Evolutionary conservation across 2,113 vertebrate species (phyloP), one percentile per base, ranked within the genome.

Genomic region (Hystrix brachyura): DNA sequence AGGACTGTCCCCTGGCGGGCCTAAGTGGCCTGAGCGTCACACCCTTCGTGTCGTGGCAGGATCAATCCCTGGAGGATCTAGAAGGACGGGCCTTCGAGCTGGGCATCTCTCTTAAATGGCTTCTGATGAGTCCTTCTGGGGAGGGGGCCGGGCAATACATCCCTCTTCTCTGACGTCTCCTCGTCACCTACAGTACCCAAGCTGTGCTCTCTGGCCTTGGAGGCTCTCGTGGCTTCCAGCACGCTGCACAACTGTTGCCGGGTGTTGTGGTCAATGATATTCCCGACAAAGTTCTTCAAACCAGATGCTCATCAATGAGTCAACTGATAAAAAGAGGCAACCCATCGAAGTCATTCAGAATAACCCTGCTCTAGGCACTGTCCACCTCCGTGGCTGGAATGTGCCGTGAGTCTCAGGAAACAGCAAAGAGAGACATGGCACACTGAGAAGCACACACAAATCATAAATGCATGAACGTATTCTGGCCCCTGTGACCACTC

Each of bases 11-110:
- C 15, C 9, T 12, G 29, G 43, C 0, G 32, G 43, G 4, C 43
- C 0, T 2, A 4, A 34, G 8, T 0, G 7, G 51, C 27, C 7
- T 0, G 1, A 48, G 21, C 6, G 0, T 29, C 38, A 3, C 0
- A 13, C 17, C 80, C 34, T 0, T 48, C 43, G 0, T 0, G 25
- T 51, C 71, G 48, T 59, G 60, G 60, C 43, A 18, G 81, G 51
- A 34, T 17, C 15, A 11, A 76, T 57, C 34, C 4, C 4, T 3
- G 34, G 21, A 46, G 4, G 46, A 85, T 10, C 55, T 19, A 10
- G 51, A 18, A 13, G 59, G 74, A 5, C 0, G 0, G 0, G 13
- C 17, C 8, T 34, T 65, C 1, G 2, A 7, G 87, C 53, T 2
- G 53, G 53, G 6, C 43, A 3, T 32, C 51, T 38, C 25, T 15